Conservation (phyloP, 2,113 vertebrate species). For the Hypocryptadius cinnamomeus region DNA sequence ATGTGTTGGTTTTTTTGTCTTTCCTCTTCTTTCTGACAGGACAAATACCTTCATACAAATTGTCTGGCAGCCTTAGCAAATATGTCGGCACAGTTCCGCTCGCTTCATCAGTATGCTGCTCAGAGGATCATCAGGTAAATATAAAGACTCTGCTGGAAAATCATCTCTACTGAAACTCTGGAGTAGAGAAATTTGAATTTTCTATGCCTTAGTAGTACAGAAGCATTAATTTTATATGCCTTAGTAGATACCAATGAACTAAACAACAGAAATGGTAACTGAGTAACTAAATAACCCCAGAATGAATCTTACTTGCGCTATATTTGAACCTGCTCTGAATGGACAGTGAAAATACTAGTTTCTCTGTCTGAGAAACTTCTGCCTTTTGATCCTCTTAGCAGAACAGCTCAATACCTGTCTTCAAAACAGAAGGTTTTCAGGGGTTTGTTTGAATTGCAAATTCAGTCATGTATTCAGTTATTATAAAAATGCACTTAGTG, state of each 20-base stretch:
- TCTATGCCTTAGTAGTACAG: neutral
- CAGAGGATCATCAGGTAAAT: conserved; percentile 97
- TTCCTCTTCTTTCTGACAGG: conserved; percentile 69
- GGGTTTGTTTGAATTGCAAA: neutral
- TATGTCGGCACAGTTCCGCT: conserved; percentile 97
- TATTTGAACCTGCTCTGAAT: neutral
- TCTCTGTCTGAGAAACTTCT: neutral
- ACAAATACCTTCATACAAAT: conserved; percentile 98
- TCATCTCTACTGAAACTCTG: neutral
- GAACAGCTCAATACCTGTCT: neutral
- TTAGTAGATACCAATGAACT: neutral
- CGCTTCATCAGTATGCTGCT: conserved; percentile 94
- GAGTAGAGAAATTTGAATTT: neutral
- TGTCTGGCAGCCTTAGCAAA: conserved; percentile 96
- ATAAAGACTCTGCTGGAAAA: neutral
- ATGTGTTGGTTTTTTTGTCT: neutral
- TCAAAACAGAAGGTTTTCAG: neutral
- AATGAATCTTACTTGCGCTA: neutral
- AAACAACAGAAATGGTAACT: neutral
- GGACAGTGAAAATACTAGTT: neutral
- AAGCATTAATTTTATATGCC: neutral
- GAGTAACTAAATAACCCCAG: neutral
- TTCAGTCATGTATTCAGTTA: neutral
- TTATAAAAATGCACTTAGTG: neutral
- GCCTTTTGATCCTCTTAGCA: neutral